Evolutionary conservation across 2,797 vertebrate species (phyloP).

Genomic region (Acanthornis magna): DNA sequence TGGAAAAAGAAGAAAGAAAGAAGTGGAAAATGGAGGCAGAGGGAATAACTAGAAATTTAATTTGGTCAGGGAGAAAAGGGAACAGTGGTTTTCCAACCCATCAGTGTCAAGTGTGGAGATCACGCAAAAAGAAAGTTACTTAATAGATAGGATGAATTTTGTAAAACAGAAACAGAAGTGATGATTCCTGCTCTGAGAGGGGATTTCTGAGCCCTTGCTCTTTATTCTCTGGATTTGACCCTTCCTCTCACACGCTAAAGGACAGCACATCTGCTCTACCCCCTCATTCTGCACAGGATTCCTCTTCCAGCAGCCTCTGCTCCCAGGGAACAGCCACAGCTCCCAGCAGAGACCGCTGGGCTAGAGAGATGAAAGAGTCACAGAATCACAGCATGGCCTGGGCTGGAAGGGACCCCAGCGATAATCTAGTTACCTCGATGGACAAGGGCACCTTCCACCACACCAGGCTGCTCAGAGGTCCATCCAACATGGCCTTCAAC

Average conservation of each 20-base stretch:
- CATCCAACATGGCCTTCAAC: background rate
- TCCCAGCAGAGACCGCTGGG: background rate
- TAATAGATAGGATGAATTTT: background rate
- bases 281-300: background rate
- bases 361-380: background rate
- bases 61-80: background rate
- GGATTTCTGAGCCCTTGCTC: constrained; percentile 7
- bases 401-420: background rate
- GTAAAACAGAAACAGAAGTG: constrained; percentile 15
- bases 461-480: background rate
- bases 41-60: background rate
- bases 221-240: background rate
- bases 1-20: accelerated
- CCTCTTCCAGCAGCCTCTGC: background rate
- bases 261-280: background rate
- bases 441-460: background rate
- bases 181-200: background rate
- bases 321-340: background rate
- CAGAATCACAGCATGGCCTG: background rate
- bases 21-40: background rate
- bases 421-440: background rate
- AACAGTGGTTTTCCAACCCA: background rate
- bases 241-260: background rate
- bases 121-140: background rate
- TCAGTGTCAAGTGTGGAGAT: constrained; percentile 1